Evolutionary conservation across 2,113 vertebrate genomes (phyloP).

Genomic region (Cryptomyrus ogoouensis): DNA sequence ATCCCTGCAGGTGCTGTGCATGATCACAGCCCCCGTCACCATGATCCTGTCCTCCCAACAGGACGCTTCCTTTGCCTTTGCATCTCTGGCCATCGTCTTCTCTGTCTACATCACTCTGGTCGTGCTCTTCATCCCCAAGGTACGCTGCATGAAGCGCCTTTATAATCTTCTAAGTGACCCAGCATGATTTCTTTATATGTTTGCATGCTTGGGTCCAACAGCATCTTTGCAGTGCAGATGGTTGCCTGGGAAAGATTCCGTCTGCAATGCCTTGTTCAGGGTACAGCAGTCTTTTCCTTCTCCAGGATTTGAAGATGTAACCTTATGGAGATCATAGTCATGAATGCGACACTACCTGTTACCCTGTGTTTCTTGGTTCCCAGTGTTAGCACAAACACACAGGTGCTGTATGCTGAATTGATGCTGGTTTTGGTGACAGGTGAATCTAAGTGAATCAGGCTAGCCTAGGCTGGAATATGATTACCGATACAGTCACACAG

Average conservation of each 20-base stretch:
- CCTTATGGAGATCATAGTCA: background rate
- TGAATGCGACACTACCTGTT: background rate
- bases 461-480: background rate
- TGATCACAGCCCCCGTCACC: slow-evolving; percentile 91
- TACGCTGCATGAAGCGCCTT: slow-evolving; percentile 28
- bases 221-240: background rate
- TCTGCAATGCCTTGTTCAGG: background rate
- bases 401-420: background rate
- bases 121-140: slow-evolving; percentile 93
- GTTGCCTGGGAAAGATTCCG: background rate
- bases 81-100: slow-evolving; percentile 83
- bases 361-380: background rate
- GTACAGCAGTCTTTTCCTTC: background rate
- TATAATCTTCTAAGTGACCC: background rate
- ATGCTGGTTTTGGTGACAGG: background rate
- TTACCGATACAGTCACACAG: background rate
- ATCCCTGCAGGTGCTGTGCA: slow-evolving; percentile 75
- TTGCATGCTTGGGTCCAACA: background rate
- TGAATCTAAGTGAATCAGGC: background rate
- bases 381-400: background rate
- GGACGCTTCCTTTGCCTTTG: slow-evolving; percentile 89
- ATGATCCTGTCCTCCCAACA: slow-evolving; percentile 94
- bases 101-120: slow-evolving; percentile 93
- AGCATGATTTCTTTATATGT: background rate
- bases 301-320: background rate